phyloP scores from a whole-genome alignment of 2,797 vertebrate species.

The Neoniphon sammara region DNA sequence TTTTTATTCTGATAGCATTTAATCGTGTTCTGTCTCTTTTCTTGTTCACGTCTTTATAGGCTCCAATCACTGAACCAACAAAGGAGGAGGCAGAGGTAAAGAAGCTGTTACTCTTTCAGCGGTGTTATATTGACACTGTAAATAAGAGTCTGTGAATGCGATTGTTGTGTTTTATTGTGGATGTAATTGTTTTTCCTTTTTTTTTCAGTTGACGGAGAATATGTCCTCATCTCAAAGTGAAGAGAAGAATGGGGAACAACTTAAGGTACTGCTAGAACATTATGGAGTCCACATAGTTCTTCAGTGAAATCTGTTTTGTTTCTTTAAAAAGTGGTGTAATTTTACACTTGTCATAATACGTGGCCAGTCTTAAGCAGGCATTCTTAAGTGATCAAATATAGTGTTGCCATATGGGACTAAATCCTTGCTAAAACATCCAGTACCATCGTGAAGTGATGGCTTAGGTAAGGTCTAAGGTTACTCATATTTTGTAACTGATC shows the following conservation, averaged over 20 bases:
- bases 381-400: background rate
- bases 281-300: background rate
- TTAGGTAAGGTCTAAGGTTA: background rate
- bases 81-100: conserved; percentile 43
- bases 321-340: background rate
- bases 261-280: conserved; percentile 74
- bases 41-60: background rate
- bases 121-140: background rate
- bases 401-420: background rate
- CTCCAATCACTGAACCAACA: conserved; percentile 1
- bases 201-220: conserved; percentile 76
- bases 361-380: background rate
- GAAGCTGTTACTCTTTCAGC: background rate
- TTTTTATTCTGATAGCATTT: background rate
- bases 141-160: background rate
- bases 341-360: background rate
- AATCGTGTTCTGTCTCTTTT: background rate
- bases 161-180: background rate
- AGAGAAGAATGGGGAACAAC: conserved; percentile 76
- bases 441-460: background rate
- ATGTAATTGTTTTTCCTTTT: background rate
- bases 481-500: background rate
- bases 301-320: too few species aligned
- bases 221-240: conserved; percentile 74
- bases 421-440: background rate